Evolutionary conservation across 2,888 invertebrate species (phyloP).

Genomic region (Uropetala carovei): DNA sequence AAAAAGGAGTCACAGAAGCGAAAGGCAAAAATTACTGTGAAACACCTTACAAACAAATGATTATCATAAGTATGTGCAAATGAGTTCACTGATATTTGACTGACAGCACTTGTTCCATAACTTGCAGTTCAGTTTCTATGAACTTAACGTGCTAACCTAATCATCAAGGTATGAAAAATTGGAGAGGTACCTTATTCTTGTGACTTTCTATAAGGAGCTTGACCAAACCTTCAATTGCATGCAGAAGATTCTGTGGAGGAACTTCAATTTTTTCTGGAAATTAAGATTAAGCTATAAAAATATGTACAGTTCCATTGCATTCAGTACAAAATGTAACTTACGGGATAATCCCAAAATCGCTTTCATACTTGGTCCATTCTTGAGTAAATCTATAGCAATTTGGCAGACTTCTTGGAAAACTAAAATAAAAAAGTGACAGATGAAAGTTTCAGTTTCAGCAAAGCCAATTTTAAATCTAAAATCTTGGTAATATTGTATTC

Average conservation of each 20-base stretch:
- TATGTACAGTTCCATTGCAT: not conserved
- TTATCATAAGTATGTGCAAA: too few relatives aligned
- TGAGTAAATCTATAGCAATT: conserved; percentile 81
- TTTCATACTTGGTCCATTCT: conserved; percentile 82
- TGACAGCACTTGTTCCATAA: too few relatives aligned
- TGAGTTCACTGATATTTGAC: too few relatives aligned
- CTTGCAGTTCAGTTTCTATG: too few relatives aligned
- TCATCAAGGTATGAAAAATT: not conserved
- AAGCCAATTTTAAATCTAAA: not conserved
- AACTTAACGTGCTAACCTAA: too few relatives aligned
- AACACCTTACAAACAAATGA: too few relatives aligned
- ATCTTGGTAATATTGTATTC: not conserved
- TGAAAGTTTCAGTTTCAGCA: conserved; percentile 57
- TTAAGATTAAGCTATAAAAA: conserved; percentile 36
- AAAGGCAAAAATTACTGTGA: too few relatives aligned
- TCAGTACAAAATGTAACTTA: conserved; percentile 72
- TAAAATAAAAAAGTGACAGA: conserved; percentile 73
- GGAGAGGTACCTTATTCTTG: conserved; percentile 80
- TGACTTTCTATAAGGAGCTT: conserved; percentile 84
- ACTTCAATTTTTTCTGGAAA: conserved; percentile 80
- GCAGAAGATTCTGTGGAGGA: conserved; percentile 78
- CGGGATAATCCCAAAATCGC: conserved; percentile 81
- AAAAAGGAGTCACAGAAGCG: too few relatives aligned
- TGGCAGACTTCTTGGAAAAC: conserved; percentile 85
- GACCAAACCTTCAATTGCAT: conserved; percentile 84